phyloP scores from a whole-genome alignment of 92 coral and sea anemone species.

The Parazoanthus darwini region DNA sequence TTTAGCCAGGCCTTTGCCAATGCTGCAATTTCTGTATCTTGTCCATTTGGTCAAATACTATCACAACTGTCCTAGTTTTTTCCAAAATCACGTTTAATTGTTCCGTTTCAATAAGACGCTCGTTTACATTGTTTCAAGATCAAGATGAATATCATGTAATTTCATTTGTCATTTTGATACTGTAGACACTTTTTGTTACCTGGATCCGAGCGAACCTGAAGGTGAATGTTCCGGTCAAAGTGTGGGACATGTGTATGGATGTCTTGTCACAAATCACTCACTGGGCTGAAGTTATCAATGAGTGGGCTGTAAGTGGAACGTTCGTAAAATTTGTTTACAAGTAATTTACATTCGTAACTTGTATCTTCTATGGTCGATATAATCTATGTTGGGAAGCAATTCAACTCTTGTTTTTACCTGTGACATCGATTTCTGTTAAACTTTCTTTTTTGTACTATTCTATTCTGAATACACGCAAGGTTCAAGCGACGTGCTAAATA shows the following conservation, averaged over 20 bases:
- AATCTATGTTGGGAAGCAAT: background rate
- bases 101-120: background rate
- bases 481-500: background rate
- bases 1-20: too few species aligned
- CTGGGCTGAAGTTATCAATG: constrained; percentile 90
- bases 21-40: too few species aligned
- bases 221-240: constrained; percentile 73
- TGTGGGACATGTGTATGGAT: constrained; percentile 92
- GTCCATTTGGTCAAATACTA: too few species aligned
- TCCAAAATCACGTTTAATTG: too few species aligned
- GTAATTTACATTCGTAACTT: background rate
- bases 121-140: background rate
- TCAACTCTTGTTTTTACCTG: background rate
- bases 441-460: too few species aligned
- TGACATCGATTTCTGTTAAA: background rate
- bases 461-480: background rate
- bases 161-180: background rate
- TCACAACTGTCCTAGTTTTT: too few species aligned
- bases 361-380: background rate
- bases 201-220: constrained; percentile 98
- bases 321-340: too few species aligned
- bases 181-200: constrained; percentile 93
- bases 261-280: constrained; percentile 89
- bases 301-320: constrained; percentile 84
- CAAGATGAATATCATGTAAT: background rate